Base-by-base conservation (phyloP, 2,888 invertebrate species). In the Dromius quadrimaculatus region DNA sequence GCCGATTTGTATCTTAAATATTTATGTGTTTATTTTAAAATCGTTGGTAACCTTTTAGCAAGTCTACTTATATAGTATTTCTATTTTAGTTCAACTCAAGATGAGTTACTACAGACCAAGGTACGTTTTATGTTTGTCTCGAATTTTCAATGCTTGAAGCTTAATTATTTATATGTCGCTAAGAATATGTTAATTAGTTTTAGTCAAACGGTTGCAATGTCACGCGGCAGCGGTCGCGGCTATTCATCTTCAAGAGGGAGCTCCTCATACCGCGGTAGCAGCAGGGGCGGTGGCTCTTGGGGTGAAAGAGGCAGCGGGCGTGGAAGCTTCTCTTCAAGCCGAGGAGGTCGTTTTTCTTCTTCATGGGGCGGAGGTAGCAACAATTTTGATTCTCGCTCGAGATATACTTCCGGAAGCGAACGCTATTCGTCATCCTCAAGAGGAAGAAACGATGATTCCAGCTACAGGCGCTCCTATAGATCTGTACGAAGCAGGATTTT, bases 81-180 rank as follows among this genome's bases (percentile, higher is more conserved):
- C 74, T 74, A 76, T 80, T 79, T 75, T 78, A 80, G 80, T 77
- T 72, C 32, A 11, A 64, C 64, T 74, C 72, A 73, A 73, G 66
- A 80, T 80, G 80, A 80, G 79, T 76, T 80, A 80, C 78, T 80
- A 80, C 77, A 77, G 76, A 68, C 80, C 80, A 32, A 79, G 79
- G 80, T 80, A 76, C 79, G 78, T 62, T 68, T 62, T 68, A 61
- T 64, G 50, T 61, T 64, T 61, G 59, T 59, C 13, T 61, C 36
- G 34, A 19, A 59, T 17, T 32, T 32, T 19, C 54, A 32, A 34
- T 63, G 2, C n/a, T 50, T n/a, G 47, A n/a, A 36, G 2, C 41
- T 11, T 2, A 41, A n/a, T 15, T 15, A n/a, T 47, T 19, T 20
- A 47, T 47, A 4, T n/a, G 19, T 19, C 9, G 20, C 19, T 15